Conservation (phyloP, 1,140 invertebrate genomes). For the Triops longicaudatus region DNA sequence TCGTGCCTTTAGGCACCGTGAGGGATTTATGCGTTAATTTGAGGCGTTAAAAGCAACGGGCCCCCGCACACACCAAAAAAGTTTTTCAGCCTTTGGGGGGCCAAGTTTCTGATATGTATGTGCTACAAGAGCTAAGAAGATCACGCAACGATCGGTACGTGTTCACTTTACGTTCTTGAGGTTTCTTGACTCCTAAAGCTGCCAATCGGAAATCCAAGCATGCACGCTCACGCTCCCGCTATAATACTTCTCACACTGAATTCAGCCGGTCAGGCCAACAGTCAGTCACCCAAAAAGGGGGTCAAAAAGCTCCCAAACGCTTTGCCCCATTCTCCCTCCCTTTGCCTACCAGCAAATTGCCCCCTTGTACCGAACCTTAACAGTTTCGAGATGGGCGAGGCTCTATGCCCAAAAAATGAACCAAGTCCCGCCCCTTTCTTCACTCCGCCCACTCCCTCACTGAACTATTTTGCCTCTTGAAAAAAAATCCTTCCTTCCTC, state of each 20-base stretch:
- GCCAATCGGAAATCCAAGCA: conserved; percentile 14
- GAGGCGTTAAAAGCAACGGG: not conserved
- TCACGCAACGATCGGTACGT: not conserved
- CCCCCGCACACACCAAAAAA: too few relatives aligned
- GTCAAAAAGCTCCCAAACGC: not conserved
- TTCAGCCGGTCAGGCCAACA: not conserved
- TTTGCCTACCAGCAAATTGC: too few relatives aligned
- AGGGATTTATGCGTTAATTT: conserved; percentile 12
- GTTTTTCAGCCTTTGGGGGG: too few relatives aligned
- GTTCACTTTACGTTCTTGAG: not conserved
- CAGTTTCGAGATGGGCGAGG: too few relatives aligned
- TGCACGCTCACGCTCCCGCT: not conserved
- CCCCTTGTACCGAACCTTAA: too few relatives aligned
- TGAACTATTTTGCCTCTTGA: too few relatives aligned
- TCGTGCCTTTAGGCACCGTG: not conserved
- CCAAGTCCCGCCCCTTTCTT: too few relatives aligned
- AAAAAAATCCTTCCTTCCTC: too few relatives aligned
- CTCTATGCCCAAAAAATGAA: too few relatives aligned
- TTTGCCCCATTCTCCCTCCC: not conserved
- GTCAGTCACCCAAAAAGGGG: too few relatives aligned
- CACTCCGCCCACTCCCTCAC: too few relatives aligned
- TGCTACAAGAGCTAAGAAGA: not conserved
- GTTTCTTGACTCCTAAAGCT: not conserved
- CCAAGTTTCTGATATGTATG: not conserved
- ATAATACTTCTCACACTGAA: conserved; percentile 12